A percentile compares a stretch with the other conserved stretches of the same genome.
phyloP scores from a whole-genome alignment of 1,140 invertebrate genomes.

The Papilio glaucus region DNA sequence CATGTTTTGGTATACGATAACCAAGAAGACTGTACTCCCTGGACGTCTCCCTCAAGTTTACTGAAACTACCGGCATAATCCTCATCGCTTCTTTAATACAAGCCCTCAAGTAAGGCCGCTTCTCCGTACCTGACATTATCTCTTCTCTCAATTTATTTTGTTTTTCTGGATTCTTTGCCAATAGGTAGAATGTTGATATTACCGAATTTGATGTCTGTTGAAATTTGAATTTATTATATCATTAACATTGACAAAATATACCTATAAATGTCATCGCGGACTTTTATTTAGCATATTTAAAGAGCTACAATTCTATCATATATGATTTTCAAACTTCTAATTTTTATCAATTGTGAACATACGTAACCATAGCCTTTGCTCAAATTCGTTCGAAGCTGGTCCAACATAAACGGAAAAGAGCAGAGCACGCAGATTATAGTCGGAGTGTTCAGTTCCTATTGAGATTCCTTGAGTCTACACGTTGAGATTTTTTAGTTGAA shows the following conservation, averaged over 20 bases:
- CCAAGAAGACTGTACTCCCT: constrained; percentile 84
- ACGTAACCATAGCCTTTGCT: no score
- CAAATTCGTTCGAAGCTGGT: no score
- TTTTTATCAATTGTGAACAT: no score
- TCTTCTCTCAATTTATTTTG: constrained; percentile 88
- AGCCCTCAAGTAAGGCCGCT: constrained; percentile 86
- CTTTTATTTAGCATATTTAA: no score
- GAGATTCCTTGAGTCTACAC: no score
- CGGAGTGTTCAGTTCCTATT: no score
- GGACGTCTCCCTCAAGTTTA: constrained; percentile 77
- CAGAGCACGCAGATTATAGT: no score
- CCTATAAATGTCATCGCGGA: no score
- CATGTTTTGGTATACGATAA: constrained; percentile 85
- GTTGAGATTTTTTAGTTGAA: no score
- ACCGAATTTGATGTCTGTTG: constrained; percentile 68
- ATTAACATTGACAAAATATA: constrained; percentile 38
- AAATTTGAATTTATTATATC: constrained; percentile 36
- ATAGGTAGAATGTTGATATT: constrained; percentile 83
- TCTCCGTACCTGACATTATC: constrained; percentile 68
- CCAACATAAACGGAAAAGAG: no score
- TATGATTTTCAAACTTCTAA: no score
- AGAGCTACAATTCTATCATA: no score
- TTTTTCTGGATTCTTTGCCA: constrained; percentile 85
- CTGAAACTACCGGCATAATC: constrained; percentile 82
- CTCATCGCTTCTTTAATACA: constrained; percentile 87